These are phyloP conservation scores for Girardinus metallicus DNA, from an alignment of 2,797 vertebrate genomes.

Conservation along the genomic window DNA sequence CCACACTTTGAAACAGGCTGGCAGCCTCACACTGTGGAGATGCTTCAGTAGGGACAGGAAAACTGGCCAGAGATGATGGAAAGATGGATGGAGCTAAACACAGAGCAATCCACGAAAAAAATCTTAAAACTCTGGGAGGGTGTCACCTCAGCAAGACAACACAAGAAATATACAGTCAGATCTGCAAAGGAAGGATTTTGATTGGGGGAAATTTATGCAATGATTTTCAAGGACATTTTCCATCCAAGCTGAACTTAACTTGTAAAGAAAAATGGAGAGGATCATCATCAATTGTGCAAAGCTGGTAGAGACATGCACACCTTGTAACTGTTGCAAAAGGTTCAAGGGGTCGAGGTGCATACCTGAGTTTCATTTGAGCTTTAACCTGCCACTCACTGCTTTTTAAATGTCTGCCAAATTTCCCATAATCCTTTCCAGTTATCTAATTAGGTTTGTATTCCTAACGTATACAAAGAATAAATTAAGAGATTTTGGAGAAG, in stretches of 20 bases:
- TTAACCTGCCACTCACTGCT: neutral
- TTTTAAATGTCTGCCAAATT: neutral
- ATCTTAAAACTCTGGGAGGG: neutral
- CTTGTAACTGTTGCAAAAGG: neutral
- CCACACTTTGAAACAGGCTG: neutral
- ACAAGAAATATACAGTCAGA: neutral
- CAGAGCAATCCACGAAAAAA: neutral
- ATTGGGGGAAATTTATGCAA: neutral
- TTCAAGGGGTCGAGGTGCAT: neutral
- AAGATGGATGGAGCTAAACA: neutral
- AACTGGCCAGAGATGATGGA: neutral
- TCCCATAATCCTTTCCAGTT: neutral
- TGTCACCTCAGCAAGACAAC: neutral
- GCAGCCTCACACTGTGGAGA: neutral
- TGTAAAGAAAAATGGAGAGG: neutral
- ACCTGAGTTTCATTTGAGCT: neutral
- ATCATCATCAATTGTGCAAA: neutral
- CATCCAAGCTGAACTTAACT: neutral
- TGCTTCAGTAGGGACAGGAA: neutral
- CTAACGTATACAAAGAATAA: neutral
- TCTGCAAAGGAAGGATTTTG: neutral
- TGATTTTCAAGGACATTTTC: neutral
- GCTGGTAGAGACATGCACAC: neutral
- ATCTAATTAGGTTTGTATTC: neutral
- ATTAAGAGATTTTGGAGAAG: constrained; percentile 29